A percentile compares a stretch with the other conserved stretches of the same genome.
These are phyloP conservation scores for Drosophila phalerata DNA, from an alignment of 2,888 invertebrate genomes.

Conservation along the genomic window DNA sequence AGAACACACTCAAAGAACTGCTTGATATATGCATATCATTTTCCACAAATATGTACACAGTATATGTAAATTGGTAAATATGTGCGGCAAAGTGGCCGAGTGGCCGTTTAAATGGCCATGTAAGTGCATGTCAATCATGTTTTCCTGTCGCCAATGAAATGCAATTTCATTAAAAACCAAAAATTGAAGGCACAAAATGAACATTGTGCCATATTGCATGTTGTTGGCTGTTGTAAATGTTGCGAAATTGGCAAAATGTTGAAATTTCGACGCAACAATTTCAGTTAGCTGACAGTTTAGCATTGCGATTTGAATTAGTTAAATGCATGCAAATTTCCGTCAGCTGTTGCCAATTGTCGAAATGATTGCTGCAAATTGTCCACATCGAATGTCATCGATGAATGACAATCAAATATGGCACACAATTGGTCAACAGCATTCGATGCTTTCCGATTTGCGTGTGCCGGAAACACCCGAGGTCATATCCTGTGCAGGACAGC, in stretches of 20 bases:
- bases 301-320: constrained; percentile 35
- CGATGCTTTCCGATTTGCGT: constrained; percentile 26
- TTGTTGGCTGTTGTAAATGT: not conserved
- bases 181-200: constrained; percentile 5
- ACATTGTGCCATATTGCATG: not conserved
- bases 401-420: constrained; percentile 47
- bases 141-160: constrained; percentile 54
- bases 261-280: constrained; percentile 13
- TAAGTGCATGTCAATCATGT: constrained; percentile 65
- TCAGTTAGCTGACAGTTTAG: constrained; percentile 8
- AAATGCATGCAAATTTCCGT: constrained; percentile 49
- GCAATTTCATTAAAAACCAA: constrained; percentile 58
- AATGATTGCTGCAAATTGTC: constrained; percentile 57
- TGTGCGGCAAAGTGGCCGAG: constrained; percentile 8
- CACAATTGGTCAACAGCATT: constrained; percentile 34
- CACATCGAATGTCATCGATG: constrained; percentile 16
- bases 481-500: constrained; percentile 14
- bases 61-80: constrained; percentile 1
- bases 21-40: constrained; percentile 16
- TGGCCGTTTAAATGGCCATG: constrained; percentile 43
- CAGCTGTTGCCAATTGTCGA: constrained; percentile 25
- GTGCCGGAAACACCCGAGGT: constrained; percentile 39
- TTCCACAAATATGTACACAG: constrained; percentile 9
- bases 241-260: constrained; percentile 18
- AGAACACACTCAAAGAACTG: constrained; percentile 1